A percentile compares a stretch with the other conserved stretches of the same genome.
These are phyloP conservation scores for Cyprinus carpio DNA, from an alignment of 2,113 vertebrate genomes.

Conservation along the genomic window DNA sequence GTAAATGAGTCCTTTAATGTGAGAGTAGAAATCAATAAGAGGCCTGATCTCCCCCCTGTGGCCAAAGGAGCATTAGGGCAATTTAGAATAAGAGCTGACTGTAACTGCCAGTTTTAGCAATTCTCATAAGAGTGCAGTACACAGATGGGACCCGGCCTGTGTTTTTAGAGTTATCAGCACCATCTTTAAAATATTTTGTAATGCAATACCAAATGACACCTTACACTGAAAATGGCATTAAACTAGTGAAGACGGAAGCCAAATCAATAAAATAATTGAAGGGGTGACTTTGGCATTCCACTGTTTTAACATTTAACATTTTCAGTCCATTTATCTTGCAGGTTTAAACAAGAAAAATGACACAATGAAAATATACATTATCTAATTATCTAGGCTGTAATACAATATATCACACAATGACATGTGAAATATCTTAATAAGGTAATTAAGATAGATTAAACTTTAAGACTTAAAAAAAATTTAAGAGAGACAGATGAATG, in stretches of 20 bases:
- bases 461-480: no score
- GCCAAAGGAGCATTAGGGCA: slow-evolving; percentile 23
- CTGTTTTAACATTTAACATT: background rate
- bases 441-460: slow-evolving; percentile 4
- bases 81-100: slow-evolving; percentile 45
- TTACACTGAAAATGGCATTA: background rate
- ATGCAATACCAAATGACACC: slow-evolving; percentile 6
- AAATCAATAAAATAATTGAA: background rate
- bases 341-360: background rate
- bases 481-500: background rate
- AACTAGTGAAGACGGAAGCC: background rate
- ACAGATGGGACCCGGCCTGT: slow-evolving; percentile 9
- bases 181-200: slow-evolving; percentile 22
- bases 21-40: slow-evolving; percentile 54
- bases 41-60: slow-evolving; percentile 32
- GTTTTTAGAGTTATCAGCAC: slow-evolving; percentile 16
- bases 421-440: slow-evolving; percentile 10
- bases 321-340: background rate
- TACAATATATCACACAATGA: slow-evolving; percentile 11
- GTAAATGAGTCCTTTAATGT: slow-evolving; percentile 47
- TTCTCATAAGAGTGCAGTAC: slow-evolving; percentile 12
- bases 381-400: slow-evolving; percentile 14
- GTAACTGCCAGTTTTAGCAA: slow-evolving; percentile 26
- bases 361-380: background rate
- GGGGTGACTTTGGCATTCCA: background rate